Percentiles rank a stretch among this genome's conserved stretches.
phyloP scores from a whole-genome alignment of 2,113 vertebrate species.

The Muscicapa adusta region DNA sequence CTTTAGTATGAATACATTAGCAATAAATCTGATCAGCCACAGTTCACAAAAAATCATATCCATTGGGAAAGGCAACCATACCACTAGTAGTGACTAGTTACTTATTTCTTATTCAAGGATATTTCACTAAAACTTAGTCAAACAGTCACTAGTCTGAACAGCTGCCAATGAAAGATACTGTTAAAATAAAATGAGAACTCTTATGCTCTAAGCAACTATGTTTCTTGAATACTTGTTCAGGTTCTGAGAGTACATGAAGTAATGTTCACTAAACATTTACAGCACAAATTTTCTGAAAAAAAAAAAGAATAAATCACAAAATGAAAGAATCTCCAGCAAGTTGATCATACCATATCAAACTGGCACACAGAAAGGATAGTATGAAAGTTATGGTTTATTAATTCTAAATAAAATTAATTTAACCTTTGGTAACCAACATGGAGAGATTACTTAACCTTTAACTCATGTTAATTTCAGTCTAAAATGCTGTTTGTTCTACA shows the following conservation, averaged over 20 bases:
- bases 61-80: background rate
- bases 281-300: background rate
- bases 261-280: background rate
- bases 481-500: constrained; percentile 40
- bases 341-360: background rate
- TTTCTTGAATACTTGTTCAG: background rate
- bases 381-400: background rate
- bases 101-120: background rate
- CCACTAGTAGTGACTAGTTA: background rate
- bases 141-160: background rate
- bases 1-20: background rate
- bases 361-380: background rate
- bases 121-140: background rate
- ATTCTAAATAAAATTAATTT: background rate
- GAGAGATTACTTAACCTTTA: constrained; percentile 66
- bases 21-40: background rate
- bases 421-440: background rate
- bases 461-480: constrained; percentile 28
- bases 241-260: background rate
- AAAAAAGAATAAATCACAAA: background rate
- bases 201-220: background rate
- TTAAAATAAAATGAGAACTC: background rate
- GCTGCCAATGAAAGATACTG: background rate
- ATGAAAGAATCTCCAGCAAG: background rate
- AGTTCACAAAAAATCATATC: background rate